Evolutionary conservation across 1,140 invertebrate species (phyloP).

Genomic region (Idris sp.): DNA sequence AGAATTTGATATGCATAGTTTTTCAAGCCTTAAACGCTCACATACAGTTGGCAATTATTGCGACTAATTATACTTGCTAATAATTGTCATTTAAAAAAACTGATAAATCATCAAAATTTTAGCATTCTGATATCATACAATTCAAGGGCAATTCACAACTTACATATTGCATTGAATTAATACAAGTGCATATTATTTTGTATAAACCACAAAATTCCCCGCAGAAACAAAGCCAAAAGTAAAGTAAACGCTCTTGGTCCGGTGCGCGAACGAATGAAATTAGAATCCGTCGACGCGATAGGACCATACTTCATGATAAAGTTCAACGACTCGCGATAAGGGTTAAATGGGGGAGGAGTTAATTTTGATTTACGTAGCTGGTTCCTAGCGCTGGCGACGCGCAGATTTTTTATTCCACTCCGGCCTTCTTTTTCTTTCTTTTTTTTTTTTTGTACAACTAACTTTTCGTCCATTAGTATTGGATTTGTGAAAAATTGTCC

Average conservation of each 20-base stretch:
- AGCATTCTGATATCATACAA: constrained; percentile 18
- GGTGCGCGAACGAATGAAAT: constrained; percentile 37
- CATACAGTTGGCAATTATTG: constrained; percentile 22
- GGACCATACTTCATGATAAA: constrained; percentile 51
- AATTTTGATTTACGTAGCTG: constrained; percentile 51
- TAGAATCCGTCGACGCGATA: constrained; percentile 50
- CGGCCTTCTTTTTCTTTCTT: not conserved
- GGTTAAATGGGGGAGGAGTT: constrained; percentile 42
- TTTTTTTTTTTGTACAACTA: constrained; percentile 6
- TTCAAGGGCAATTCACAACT: constrained; percentile 17
- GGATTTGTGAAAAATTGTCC: constrained; percentile 38
- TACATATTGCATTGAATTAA: constrained; percentile 5
- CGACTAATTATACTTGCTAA: constrained; percentile 27
- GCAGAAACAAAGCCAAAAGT: constrained; percentile 22
- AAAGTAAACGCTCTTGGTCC: constrained; percentile 11
- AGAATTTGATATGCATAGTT: constrained; percentile 17
- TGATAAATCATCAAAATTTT: constrained; percentile 9
- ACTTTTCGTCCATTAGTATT: constrained; percentile 36
- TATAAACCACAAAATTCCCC: constrained; percentile 6
- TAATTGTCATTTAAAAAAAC: constrained; percentile 19
- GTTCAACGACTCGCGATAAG: constrained; percentile 49
- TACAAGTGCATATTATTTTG: constrained; percentile 10
- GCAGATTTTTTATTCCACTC: constrained; percentile 23
- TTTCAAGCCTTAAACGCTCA: constrained; percentile 11
- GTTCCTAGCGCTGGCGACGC: constrained; percentile 17